A percentile compares a stretch with the other conserved stretches of the same genome.
phyloP scores from a whole-genome alignment of 2,797 vertebrate genomes.

The Acridotheres tristis region DNA sequence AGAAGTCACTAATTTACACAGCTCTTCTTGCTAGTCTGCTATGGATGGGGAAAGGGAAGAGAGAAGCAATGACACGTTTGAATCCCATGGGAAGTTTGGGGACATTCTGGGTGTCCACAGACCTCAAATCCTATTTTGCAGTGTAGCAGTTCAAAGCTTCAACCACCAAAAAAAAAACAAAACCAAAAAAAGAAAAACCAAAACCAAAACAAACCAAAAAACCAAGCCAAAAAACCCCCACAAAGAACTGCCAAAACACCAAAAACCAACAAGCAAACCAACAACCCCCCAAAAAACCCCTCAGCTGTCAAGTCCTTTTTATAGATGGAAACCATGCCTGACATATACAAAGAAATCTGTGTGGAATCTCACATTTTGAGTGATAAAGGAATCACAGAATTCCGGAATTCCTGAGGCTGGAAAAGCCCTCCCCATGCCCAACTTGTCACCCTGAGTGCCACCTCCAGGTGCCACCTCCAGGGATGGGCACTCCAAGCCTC shows the following conservation, averaged over 20 bases:
- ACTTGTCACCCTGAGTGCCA: not conserved
- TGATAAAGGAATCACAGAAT: not conserved
- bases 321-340: not conserved
- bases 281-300: too few relatives aligned
- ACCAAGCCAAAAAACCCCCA: not conserved
- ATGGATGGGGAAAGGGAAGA: constrained; percentile 1
- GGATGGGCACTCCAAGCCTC: not conserved
- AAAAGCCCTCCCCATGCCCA: fast-evolving
- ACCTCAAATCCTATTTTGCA: not conserved
- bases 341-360: not conserved
- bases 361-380: not conserved
- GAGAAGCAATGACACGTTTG: not conserved
- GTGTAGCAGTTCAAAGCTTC: not conserved
- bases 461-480: not conserved
- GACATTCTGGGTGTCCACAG: not conserved
- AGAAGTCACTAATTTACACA: not conserved
- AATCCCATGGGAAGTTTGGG: not conserved
- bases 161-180: not conserved
- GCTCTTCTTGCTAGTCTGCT: not conserved
- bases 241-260: not conserved
- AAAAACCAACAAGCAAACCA: too few relatives aligned
- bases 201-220: too few relatives aligned
- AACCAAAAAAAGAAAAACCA: too few relatives aligned
- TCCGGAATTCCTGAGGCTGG: fast-evolving
- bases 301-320: not conserved